Evolutionary conservation across 2,113 vertebrate genomes (phyloP), one percentile per base, ranked within the genome.

Genomic region (Nerophis ophidion): DNA sequence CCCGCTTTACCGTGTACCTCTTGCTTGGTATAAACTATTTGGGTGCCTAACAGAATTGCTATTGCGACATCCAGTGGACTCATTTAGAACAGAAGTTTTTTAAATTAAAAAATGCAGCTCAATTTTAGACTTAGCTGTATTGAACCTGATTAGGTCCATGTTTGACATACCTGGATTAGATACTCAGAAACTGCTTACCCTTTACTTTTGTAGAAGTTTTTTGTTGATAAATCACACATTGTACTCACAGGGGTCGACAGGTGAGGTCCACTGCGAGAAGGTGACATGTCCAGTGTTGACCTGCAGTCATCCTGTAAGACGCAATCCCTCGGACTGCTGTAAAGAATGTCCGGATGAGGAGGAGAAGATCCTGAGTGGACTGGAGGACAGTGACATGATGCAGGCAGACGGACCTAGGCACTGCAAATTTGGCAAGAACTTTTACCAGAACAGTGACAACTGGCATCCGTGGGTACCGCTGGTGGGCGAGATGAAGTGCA

Each of bases 241-340:
- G 1, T 3, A 1, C 40, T 35, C 16, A 0, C 65, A 97, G 96
- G 95, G 94, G 5, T 87, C 90, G 60, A 96, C 96, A 0, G 95
- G 94, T 0, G 96, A 99, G 81, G 95, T 99, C 7, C 93, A 98
- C 84, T 99, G 97, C 0, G 95, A 98, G 89, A 97, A 97, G 82
- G 94, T 98, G 63, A 97, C 93, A 8, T 98, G 97, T 81, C 97
- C 97, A 0, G 75, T 76, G 34, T 84, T 98, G 79, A 87, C 89
- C 71, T 99, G 97, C 79, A 89, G 88, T 75, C 93, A 94, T 33
- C 97, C 97, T 0, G 77, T 98, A 46, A 92, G 97, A 0, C 91
- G 86, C 50, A 96, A 80, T 69, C 93, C 94, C 47, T 95, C 93
- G 0, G 95, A 98, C 84, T 98, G 97, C 91, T 99, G 97, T 78